Evolutionary conservation across 2,113 vertebrate species (phyloP).

Genomic region (Anas platyrhynchos): DNA sequence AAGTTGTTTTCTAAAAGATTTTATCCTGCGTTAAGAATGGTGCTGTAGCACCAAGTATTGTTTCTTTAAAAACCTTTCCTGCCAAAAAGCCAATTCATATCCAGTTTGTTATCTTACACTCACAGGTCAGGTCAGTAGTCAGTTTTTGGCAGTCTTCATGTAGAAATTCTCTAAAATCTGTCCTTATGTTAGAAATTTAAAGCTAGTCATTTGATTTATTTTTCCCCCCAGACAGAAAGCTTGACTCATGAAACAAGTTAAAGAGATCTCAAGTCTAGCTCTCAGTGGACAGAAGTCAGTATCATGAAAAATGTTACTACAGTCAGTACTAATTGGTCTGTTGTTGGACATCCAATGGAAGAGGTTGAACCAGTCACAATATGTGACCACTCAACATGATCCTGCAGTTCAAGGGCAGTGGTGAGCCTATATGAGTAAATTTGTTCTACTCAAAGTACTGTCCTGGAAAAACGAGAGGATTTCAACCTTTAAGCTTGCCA

Average conservation of each 20-base stretch:
- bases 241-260: neutral
- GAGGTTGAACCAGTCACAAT: neutral
- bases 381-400: neutral
- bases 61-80: neutral
- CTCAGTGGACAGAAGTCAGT: neutral
- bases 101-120: neutral
- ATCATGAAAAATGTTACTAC: fast-evolving
- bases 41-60: neutral
- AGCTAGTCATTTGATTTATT: neutral
- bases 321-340: neutral
- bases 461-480: neutral
- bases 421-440: neutral
- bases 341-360: neutral
- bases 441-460: neutral
- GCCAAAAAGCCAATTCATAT: neutral
- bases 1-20: neutral
- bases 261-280: neutral
- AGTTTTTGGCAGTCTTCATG: neutral
- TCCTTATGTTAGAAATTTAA: neutral
- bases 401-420: neutral
- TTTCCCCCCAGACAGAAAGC: neutral
- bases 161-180: neutral
- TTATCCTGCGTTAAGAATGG: neutral
- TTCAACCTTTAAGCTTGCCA: neutral
- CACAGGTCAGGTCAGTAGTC: neutral